phyloP scores from a whole-genome alignment of 2,888 invertebrate genomes.

The Phoenoteleia sp. region DNA sequence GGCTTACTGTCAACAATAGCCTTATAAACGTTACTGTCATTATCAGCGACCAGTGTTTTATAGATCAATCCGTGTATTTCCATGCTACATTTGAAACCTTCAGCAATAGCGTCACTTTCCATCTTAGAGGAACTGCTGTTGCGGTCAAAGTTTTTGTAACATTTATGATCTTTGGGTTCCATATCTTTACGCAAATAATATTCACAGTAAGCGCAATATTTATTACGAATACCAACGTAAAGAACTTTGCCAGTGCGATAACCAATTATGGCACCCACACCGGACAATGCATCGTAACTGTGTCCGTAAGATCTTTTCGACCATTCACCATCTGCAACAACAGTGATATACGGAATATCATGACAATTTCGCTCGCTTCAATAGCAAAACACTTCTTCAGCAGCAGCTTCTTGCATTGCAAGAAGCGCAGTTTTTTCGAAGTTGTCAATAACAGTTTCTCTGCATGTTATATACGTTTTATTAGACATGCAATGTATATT shows the following conservation, averaged over 20 bases:
- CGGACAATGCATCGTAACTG: background rate
- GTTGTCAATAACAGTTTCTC: background rate
- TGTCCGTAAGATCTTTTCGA: slow-evolving; percentile 18
- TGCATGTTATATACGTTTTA: background rate
- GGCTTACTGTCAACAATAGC: slow-evolving; percentile 67
- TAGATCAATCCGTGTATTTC: slow-evolving; percentile 60
- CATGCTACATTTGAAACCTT: slow-evolving; percentile 64
- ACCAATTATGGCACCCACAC: background rate
- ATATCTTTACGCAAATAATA: slow-evolving; percentile 35
- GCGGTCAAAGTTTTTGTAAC: slow-evolving; percentile 75
- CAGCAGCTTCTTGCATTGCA: slow-evolving; percentile 53
- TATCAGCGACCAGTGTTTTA: slow-evolving; percentile 62
- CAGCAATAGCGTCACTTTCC: slow-evolving; percentile 61
- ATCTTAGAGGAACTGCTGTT: background rate
- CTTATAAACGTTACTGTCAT: no score
- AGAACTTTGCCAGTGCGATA: slow-evolving; percentile 2
- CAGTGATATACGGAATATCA: slow-evolving; percentile 54
- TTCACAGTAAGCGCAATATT: background rate
- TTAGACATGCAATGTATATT: slow-evolving; percentile 4
- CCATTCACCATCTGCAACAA: slow-evolving; percentile 51
- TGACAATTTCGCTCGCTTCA: slow-evolving; percentile 27
- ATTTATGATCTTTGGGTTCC: slow-evolving; percentile 65
- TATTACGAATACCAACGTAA: background rate
- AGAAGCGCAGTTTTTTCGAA: background rate
- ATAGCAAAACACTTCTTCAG: no score